Evolutionary conservation across 2,797 vertebrate genomes (phyloP).

Genomic region (Smutsia temminckii): DNA sequence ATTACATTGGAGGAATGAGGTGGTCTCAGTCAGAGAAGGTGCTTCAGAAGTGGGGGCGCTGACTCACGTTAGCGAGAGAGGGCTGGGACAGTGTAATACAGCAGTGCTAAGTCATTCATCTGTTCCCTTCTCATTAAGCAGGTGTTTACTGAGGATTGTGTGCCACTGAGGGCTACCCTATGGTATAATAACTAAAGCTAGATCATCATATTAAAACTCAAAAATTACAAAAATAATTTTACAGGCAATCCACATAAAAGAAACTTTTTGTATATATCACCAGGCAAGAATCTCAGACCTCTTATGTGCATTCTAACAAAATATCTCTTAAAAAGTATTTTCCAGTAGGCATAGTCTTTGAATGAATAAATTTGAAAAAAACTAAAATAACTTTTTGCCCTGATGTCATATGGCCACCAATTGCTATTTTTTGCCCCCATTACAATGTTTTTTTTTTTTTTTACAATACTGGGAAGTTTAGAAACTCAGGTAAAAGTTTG

Average conservation of each 20-base stretch:
- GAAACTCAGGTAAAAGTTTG: background rate
- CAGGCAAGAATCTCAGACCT: background rate
- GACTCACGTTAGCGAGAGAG: background rate
- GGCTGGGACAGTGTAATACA: background rate
- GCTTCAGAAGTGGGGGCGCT: background rate
- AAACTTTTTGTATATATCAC: background rate
- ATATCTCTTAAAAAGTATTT: constrained; percentile 42
- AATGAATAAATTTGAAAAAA: background rate
- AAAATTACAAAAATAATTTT: constrained; percentile 31
- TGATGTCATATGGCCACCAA: background rate
- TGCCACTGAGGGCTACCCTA: background rate
- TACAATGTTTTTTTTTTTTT: background rate
- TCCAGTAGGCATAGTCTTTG: background rate
- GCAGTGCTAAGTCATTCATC: background rate
- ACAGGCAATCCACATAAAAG: background rate
- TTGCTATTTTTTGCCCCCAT: background rate
- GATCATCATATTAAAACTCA: background rate
- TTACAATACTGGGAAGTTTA: background rate
- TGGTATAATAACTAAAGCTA: background rate
- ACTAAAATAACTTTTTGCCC: background rate
- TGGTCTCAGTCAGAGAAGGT: background rate
- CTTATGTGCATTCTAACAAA: background rate
- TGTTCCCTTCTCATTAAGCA: background rate
- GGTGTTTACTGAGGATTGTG: background rate
- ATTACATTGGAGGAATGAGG: too few species aligned